Evolutionary conservation across 30 jellyfish, hydroid and myxozoan genomes (phyloP).

Genomic region (Aurelia aurita complex sp. Pacific): DNA sequence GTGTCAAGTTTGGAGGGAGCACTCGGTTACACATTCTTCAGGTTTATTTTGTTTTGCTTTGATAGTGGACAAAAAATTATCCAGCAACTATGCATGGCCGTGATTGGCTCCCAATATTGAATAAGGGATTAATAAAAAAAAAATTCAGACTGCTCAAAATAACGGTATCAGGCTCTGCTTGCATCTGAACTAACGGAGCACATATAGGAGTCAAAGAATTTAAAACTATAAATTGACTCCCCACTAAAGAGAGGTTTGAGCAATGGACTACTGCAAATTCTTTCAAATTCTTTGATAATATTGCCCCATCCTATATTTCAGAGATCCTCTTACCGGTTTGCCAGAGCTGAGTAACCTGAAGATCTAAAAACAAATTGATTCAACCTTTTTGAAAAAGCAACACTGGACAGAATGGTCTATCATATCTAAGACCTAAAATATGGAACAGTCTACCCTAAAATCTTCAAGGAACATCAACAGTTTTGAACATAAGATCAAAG

Average conservation of each 20-base stretch:
- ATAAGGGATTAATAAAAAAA: not conserved
- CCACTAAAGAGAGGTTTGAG: not conserved
- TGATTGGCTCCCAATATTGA: not conserved
- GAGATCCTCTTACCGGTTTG: not conserved
- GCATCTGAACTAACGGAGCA: constrained; percentile 11
- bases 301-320: constrained; percentile 12
- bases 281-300: constrained; percentile 1
- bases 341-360: not conserved
- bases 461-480: not conserved
- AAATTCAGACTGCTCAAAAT: not conserved
- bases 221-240: not conserved
- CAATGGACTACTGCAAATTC: constrained; percentile 1
- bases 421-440: not conserved
- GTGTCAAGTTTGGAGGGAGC: constrained; percentile 96
- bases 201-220: not conserved
- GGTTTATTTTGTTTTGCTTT: constrained; percentile 26
- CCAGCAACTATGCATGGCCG: not conserved
- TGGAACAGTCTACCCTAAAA: not conserved
- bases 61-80: too few species aligned
- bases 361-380: too few species aligned
- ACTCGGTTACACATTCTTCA: constrained; percentile 89
- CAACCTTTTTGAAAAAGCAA: not conserved
- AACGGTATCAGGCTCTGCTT: not conserved
- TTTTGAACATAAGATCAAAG: too few species aligned
- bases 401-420: not conserved